Percentiles rank a stretch among this genome's conserved stretches.
These are phyloP conservation scores for Hermetia illucens DNA, from an alignment of 1,140 invertebrate genomes.

Conservation along the genomic window DNA sequence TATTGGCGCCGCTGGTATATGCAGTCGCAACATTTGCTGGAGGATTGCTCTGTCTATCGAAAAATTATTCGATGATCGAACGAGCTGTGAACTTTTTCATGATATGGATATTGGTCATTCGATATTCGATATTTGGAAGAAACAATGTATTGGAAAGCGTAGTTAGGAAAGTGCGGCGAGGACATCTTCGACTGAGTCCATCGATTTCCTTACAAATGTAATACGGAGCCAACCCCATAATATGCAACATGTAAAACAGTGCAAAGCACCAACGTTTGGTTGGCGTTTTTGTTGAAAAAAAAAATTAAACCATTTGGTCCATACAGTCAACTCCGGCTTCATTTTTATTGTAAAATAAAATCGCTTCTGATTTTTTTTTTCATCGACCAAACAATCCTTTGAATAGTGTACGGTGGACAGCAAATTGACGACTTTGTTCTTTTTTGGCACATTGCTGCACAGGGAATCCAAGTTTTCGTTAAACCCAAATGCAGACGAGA, in stretches of 20 bases:
- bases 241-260: constrained; percentile 13
- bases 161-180: neutral
- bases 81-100: neutral
- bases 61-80: no score
- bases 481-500: constrained; percentile 3
- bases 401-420: constrained; percentile 11
- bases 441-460: constrained; percentile 8
- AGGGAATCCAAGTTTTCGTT: constrained; percentile 5
- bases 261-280: constrained; percentile 19
- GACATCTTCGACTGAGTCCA: neutral
- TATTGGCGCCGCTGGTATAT: no score
- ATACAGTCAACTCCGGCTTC: constrained; percentile 27
- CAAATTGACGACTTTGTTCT: constrained; percentile 7
- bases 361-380: constrained; percentile 21
- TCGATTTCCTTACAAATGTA: constrained; percentile 6
- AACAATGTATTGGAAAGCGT: constrained; percentile 1
- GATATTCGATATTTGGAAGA: constrained; percentile 3
- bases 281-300: constrained; percentile 11
- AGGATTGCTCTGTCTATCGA: no score
- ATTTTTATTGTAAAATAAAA: constrained; percentile 19
- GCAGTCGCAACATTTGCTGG: no score
- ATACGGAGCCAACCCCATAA: constrained; percentile 3
- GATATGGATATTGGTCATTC: constrained; percentile 4
- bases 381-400: constrained; percentile 6
- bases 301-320: constrained; percentile 16